Evolutionary conservation across 2,113 vertebrate genomes (phyloP), one percentile per base, ranked within the genome.

Genomic region (Ceuthmochares aereus): DNA sequence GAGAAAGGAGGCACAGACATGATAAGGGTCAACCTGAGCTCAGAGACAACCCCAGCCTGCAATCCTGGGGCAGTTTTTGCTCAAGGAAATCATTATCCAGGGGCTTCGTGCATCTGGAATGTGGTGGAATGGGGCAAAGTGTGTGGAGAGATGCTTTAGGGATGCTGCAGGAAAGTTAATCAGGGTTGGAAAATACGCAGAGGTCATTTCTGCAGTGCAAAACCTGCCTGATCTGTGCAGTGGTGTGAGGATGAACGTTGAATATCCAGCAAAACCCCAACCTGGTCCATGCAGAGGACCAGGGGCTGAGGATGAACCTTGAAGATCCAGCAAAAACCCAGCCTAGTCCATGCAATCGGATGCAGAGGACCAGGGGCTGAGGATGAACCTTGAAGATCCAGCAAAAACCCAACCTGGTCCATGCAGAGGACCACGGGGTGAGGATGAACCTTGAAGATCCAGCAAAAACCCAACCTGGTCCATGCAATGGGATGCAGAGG

Each of bases 371-470:
- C 15, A 16, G 43, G 17, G 15, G 43, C 10, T 21, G 52, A 20
- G 32, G 11, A 23, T 40, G 58, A 83, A 29, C 79, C 55, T 72
- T 5, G 26, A 66, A 8, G 10, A 49, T 23, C 47, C 47, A 49
- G 47, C 47, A 4, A 70, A 36, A 72, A 60, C 43, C 79, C 81
- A 34, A 18, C 40, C 45, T 0, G 0, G 10, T 45, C 40, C 34
- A 0, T 0, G 2, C 4, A 14, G 77, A 40, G 43, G 10, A 63
- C 26, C 10, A 20, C 1, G 6, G 20, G 27, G 10, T 21, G 52
- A 20, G 32, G 11, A 20, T 43, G 58, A 86, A 29, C 79, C 55
- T 72, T 5, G 26, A 66, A 8, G 10, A 49, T 23, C 10, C 47
- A 49, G 47, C 47, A 4, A 66, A 36, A 72, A 55, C 47, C 79